Evolutionary conservation across 35 echinoderm and acorn worm genomes (phyloP).

Genomic region (Ptychodera flava): DNA sequence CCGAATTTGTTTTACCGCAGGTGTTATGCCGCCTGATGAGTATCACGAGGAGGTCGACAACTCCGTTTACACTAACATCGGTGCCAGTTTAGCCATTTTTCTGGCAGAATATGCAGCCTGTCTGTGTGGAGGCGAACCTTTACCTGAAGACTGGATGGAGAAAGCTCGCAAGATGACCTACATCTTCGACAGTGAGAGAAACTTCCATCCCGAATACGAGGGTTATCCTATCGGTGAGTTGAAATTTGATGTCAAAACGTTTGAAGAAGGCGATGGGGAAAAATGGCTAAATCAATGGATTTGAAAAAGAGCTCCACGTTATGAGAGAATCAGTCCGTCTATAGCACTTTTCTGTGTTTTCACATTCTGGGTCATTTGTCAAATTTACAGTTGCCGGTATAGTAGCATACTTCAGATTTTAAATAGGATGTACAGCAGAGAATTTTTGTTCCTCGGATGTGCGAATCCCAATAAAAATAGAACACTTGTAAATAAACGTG

Average conservation of each 20-base stretch:
- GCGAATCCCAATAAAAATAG: too few species aligned
- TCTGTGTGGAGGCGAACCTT: not conserved
- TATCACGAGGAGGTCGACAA: constrained; percentile 13
- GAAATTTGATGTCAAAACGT: too few species aligned
- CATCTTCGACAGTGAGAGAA: not conserved
- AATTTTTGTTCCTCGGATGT: too few species aligned
- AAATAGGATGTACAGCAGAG: too few species aligned
- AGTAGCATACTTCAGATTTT: too few species aligned
- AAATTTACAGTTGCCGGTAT: not conserved
- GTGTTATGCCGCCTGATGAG: constrained; percentile 23
- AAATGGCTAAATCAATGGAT: too few species aligned
- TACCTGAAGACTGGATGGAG: not conserved
- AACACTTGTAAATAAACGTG: too few species aligned
- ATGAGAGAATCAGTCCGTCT: too few species aligned
- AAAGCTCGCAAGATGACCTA: not conserved
- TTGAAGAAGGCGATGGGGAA: too few species aligned
- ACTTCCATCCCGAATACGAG: constrained; percentile 19
- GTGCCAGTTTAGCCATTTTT: constrained; percentile 8
- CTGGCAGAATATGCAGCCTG: constrained; percentile 7
- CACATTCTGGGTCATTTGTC: not conserved
- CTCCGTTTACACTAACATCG: constrained; percentile 17
- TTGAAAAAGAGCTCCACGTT: too few species aligned
- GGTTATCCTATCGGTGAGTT: constrained; percentile 8
- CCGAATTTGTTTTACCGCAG: too few species aligned
- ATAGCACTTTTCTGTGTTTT: too few species aligned